Conservation (phyloP, 2,888 invertebrate genomes). For the Drosophila trichaetosa region DNA sequence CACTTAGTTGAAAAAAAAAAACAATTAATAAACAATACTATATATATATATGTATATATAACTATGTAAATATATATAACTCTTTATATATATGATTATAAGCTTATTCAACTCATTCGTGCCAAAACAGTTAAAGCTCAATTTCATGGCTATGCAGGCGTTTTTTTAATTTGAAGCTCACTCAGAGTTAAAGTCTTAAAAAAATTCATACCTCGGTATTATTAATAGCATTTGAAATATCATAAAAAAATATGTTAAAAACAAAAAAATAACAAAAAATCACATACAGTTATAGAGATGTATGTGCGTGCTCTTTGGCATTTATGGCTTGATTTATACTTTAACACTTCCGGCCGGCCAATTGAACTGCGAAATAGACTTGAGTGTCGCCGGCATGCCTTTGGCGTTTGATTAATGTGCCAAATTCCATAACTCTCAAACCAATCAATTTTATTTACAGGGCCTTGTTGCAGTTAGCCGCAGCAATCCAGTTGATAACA, state of each 20-base stretch:
- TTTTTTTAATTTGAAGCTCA: slow-evolving; percentile 15
- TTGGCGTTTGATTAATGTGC: slow-evolving; percentile 20
- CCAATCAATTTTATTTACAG: slow-evolving; percentile 44
- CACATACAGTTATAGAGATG: slow-evolving; percentile 20
- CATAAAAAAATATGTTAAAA: slow-evolving; percentile 35
- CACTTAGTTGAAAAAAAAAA: slow-evolving; percentile 6
- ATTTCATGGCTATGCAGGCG: slow-evolving; percentile 53
- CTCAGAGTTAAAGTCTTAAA: slow-evolving; percentile 29
- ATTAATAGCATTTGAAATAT: slow-evolving; percentile 49
- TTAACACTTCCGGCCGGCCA: slow-evolving; percentile 47
- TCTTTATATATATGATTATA: not conserved
- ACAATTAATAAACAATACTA: not conserved
- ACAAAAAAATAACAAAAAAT: slow-evolving; percentile 7
- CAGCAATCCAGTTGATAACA: slow-evolving; percentile 68
- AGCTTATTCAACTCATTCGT: slow-evolving; percentile 23
- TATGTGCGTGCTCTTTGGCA: slow-evolving; percentile 39
- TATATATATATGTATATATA: not conserved
- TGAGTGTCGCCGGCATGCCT: slow-evolving; percentile 4
- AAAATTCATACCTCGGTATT: slow-evolving; percentile 30
- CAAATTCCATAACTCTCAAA: slow-evolving; percentile 15
- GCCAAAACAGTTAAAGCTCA: slow-evolving; percentile 27
- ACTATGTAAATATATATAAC: not conserved
- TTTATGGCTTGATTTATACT: slow-evolving; percentile 32
- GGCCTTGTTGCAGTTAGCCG: slow-evolving; percentile 74
- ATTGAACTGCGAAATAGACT: slow-evolving; percentile 40